phyloP scores from a whole-genome alignment of 2,888 invertebrate genomes.

The Dusona sp. region DNA sequence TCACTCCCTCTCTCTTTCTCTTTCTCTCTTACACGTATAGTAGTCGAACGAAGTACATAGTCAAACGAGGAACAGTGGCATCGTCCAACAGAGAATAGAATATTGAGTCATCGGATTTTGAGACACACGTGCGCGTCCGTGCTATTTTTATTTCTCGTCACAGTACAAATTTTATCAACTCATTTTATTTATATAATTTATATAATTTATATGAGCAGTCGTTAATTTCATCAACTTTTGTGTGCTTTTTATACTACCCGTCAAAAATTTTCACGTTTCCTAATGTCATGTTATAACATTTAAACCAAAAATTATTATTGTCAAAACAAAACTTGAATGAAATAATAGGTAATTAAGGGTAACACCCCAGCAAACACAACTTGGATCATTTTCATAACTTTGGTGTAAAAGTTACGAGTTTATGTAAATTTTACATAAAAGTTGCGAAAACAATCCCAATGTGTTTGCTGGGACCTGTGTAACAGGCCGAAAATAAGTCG shows the following conservation, averaged over 20 bases:
- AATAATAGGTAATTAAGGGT: too few relatives aligned
- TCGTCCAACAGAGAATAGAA: conserved; percentile 32
- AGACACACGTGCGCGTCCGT: conserved; percentile 44
- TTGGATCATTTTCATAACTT: too few relatives aligned
- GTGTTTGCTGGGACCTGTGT: too few relatives aligned
- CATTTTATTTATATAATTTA: background rate
- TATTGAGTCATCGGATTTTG: conserved; percentile 53
- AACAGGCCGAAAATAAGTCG: too few relatives aligned
- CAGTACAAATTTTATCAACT: conserved; percentile 14
- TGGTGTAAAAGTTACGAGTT: too few relatives aligned
- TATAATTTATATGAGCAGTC: background rate
- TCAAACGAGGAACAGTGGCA: conserved; percentile 7
- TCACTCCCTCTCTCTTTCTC: background rate
- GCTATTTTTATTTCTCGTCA: conserved; percentile 24
- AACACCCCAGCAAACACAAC: too few relatives aligned
- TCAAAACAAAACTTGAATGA: too few relatives aligned
- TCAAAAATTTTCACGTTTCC: background rate
- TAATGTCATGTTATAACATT: background rate
- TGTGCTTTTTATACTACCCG: background rate
- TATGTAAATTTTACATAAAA: too few relatives aligned
- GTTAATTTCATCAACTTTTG: background rate
- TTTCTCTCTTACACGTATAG: background rate
- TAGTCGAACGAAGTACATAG: background rate
- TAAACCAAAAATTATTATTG: too few relatives aligned
- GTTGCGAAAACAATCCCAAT: too few relatives aligned